Percentiles rank a stretch among this genome's conserved stretches.
Conservation (phyloP, 64 coral and sea anemone genomes). For the Stichodactyla helianthus region DNA sequence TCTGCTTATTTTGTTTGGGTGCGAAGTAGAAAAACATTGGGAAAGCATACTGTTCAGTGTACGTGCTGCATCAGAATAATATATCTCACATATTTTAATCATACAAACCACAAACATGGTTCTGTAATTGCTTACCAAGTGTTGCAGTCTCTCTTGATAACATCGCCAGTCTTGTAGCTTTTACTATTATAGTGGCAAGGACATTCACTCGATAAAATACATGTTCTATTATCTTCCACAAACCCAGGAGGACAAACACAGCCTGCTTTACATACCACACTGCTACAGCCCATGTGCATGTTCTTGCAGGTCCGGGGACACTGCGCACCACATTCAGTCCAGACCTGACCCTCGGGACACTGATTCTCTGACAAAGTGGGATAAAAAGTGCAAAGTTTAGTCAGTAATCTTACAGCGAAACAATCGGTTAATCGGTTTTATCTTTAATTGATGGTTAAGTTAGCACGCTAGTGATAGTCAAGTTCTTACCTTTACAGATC, state of each 20-base stretch:
- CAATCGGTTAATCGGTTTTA: no score
- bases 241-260: constrained; percentile 53
- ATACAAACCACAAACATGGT: no score
- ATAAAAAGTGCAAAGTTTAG: no score
- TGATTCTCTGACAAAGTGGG: constrained; percentile 17
- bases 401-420: no score
- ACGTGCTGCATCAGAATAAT: no score
- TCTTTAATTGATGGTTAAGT: no score
- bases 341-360: constrained; percentile 46
- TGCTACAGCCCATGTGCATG: constrained; percentile 62
- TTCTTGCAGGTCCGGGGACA: constrained; percentile 49
- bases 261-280: constrained; percentile 50
- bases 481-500: constrained; percentile 39
- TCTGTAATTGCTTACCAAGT: constrained; percentile 39
- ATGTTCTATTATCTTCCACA: constrained; percentile 34
- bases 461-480: no score
- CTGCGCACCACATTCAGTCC: constrained; percentile 55
- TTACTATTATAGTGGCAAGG: constrained; percentile 63
- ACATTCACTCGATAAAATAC: constrained; percentile 24
- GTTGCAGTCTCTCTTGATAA: constrained; percentile 63
- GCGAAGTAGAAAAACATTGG: no score
- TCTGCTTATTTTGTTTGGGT: no score
- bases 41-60: no score
- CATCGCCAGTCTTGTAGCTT: constrained; percentile 53
- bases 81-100: no score